These are phyloP conservation scores for Nestor notabilis DNA, from an alignment of 2,113 vertebrate species.

Conservation along the genomic window DNA sequence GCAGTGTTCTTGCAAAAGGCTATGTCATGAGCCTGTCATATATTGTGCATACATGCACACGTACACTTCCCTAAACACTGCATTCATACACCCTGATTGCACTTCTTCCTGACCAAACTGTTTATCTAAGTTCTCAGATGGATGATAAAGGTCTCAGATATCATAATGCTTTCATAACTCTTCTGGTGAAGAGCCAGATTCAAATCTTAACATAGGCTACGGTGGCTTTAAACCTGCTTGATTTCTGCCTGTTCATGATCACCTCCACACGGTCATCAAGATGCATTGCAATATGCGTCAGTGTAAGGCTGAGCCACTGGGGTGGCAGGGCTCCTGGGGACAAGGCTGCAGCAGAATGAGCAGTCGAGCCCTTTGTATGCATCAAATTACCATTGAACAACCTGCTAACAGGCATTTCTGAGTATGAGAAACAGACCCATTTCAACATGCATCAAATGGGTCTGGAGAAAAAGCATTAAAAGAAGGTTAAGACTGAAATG, in stretches of 20 bases:
- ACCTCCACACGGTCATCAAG: neutral
- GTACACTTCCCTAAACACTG: neutral
- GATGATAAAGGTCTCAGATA: neutral
- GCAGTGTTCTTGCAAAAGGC: neutral
- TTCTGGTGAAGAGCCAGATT: neutral
- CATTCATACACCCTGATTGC: neutral
- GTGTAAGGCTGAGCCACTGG: neutral
- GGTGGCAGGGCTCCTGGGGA: neutral
- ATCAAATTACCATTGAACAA: neutral
- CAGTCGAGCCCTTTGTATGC: neutral
- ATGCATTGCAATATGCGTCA: neutral
- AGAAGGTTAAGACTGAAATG: neutral
- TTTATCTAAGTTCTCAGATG: neutral
- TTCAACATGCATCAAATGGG: neutral
- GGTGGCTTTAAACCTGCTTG: neutral
- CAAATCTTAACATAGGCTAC: neutral
- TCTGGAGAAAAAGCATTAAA: neutral
- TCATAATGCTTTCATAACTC: neutral
- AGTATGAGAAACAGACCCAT: neutral
- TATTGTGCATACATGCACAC: rapidly evolving
- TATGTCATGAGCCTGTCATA: neutral
- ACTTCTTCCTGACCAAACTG: neutral
- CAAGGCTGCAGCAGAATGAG: neutral
- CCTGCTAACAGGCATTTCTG: neutral
- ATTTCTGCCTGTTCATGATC: neutral